A percentile compares a stretch with the other conserved stretches of the same genome.
These are phyloP conservation scores for Xylophagus ater DNA, from an alignment of 2,888 invertebrate genomes.

Conservation along the genomic window DNA sequence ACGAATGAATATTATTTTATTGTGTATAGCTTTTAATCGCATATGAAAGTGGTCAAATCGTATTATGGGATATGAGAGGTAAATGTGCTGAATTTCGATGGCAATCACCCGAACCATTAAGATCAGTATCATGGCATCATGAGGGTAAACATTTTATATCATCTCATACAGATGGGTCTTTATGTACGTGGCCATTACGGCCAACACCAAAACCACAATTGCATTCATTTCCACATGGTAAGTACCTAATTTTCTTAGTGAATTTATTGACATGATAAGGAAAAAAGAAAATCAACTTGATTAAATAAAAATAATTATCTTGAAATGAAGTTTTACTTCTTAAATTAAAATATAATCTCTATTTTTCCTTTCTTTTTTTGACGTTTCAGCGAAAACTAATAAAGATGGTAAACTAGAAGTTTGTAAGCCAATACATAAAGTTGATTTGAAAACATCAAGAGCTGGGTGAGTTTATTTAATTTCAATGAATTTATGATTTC, in stretches of 20 bases:
- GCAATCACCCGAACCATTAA: slow-evolving; percentile 62
- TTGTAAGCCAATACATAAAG: slow-evolving; percentile 89
- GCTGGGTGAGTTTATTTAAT: slow-evolving; percentile 53
- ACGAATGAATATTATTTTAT: not conserved
- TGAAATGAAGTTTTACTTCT: too few species aligned
- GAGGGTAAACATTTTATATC: slow-evolving; percentile 97
- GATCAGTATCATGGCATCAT: slow-evolving; percentile 91
- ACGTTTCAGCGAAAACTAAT: slow-evolving; percentile 64
- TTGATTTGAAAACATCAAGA: slow-evolving; percentile 87
- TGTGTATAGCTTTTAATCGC: slow-evolving; percentile 70
- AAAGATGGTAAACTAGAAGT: slow-evolving; percentile 88
- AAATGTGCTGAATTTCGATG: slow-evolving; percentile 79
- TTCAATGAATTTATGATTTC: too few species aligned
- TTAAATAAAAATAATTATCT: too few species aligned
- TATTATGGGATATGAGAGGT: slow-evolving; percentile 88
- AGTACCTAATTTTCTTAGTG: too few species aligned
- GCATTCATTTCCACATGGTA: slow-evolving; percentile 86
- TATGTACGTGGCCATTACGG: slow-evolving; percentile 85
- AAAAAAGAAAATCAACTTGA: too few species aligned
- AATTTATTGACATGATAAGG: too few species aligned
- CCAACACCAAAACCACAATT: slow-evolving; percentile 65
- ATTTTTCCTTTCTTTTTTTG: slow-evolving; percentile 6
- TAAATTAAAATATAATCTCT: too few species aligned
- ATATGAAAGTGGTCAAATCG: slow-evolving; percentile 88
- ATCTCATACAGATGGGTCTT: slow-evolving; percentile 90